Conservation (phyloP, 2,888 invertebrate genomes). For the Agonopterix alstromeriana region DNA sequence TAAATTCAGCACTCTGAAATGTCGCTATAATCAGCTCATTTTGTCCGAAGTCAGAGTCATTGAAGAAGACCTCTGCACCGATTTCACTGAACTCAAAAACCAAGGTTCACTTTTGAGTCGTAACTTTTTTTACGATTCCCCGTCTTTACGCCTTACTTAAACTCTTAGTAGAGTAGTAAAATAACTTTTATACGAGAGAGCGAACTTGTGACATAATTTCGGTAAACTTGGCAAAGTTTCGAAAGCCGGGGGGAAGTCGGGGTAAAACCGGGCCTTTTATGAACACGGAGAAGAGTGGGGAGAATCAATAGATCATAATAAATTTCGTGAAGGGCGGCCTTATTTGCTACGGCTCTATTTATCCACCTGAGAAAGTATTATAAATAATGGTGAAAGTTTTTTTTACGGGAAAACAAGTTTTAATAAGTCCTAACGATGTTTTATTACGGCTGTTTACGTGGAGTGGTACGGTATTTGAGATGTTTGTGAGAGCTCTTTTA, state of each 20-base stretch:
- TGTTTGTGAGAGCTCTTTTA: no score
- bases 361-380: slow-evolving; percentile 48
- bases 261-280: slow-evolving; percentile 24
- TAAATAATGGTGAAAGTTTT: slow-evolving; percentile 50
- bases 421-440: slow-evolving; percentile 8
- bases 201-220: slow-evolving; percentile 53
- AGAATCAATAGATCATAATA: slow-evolving; percentile 59
- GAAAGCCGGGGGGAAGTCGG: slow-evolving; percentile 14
- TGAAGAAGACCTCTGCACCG: no score
- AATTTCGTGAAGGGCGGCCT: slow-evolving; percentile 34
- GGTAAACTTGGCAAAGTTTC: slow-evolving; percentile 33
- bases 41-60: no score
- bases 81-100: no score
- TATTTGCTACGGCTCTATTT: slow-evolving; percentile 26
- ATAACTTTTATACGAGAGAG: slow-evolving; percentile 46
- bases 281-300: slow-evolving; percentile 25
- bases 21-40: no score
- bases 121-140: slow-evolving; percentile 21
- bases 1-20: no score
- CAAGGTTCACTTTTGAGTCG: slow-evolving; percentile 3
- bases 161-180: slow-evolving; percentile 57
- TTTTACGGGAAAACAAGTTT: slow-evolving; percentile 24
- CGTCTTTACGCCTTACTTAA: slow-evolving; percentile 43
- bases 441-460: slow-evolving; percentile 3
- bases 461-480: not conserved